These are phyloP conservation scores for Argyresthia albistria DNA, from an alignment of 2,888 invertebrate species.

Conservation along the genomic window DNA sequence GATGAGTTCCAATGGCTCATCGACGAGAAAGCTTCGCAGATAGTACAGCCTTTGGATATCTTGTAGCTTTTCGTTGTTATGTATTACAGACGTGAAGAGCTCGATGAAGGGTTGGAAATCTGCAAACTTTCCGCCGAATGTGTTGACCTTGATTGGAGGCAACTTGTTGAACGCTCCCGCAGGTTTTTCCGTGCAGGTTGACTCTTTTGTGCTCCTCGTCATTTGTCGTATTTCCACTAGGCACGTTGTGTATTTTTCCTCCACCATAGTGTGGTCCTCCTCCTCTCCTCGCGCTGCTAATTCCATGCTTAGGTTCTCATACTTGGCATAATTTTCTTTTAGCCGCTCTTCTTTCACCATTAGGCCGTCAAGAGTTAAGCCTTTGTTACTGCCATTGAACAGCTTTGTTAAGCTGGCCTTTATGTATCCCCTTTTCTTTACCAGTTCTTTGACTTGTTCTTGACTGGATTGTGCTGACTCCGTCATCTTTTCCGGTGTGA, in stretches of 20 bases:
- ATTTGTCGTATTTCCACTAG: background rate
- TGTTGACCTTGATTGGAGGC: too few relatives aligned
- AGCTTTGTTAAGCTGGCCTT: too few relatives aligned
- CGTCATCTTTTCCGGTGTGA: too few relatives aligned
- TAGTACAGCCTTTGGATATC: constrained; percentile 7
- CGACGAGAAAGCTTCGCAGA: constrained; percentile 2
- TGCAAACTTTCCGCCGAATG: constrained; percentile 6
- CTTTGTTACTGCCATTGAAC: too few relatives aligned
- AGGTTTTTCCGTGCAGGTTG: background rate
- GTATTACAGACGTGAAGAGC: constrained; percentile 3
- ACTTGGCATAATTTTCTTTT: too few relatives aligned
- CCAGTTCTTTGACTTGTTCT: too few relatives aligned
- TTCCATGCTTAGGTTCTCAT: background rate
- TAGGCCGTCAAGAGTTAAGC: too few relatives aligned
- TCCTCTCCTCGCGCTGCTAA: background rate
- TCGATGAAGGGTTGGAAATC: constrained; percentile 3
- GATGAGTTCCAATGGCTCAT: constrained; percentile 6
- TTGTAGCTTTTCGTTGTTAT: background rate
- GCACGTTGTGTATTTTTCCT: background rate
- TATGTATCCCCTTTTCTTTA: too few relatives aligned
- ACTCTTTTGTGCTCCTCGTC: background rate
- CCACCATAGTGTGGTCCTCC: background rate
- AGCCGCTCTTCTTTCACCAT: too few relatives aligned
- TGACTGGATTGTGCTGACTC: too few relatives aligned
- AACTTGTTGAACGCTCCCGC: background rate